Conservation (phyloP, 1,140 invertebrate species). For the Kradibia gibbosae region DNA sequence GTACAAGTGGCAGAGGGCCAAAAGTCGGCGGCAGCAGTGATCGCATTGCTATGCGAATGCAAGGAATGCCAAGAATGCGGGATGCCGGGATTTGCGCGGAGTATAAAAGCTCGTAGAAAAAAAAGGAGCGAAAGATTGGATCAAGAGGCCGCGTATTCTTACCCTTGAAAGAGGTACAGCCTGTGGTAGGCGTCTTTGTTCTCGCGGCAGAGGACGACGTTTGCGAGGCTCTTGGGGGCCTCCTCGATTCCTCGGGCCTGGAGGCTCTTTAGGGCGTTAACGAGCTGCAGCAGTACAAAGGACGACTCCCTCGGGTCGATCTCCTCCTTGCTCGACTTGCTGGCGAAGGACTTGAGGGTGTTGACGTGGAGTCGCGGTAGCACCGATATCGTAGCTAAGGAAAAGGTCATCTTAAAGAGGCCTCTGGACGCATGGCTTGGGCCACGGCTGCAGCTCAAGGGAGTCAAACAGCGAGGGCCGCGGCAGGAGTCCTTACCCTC, state of each 20-base stretch:
- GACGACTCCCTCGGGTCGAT: slow-evolving; percentile 71
- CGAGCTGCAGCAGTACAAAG: slow-evolving; percentile 85
- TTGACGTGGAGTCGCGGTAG: slow-evolving; percentile 80
- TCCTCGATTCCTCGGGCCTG: slow-evolving; percentile 88
- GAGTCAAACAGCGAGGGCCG: background rate
- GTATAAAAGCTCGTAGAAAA: no score
- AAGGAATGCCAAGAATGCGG: no score
- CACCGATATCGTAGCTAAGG: slow-evolving; percentile 82
- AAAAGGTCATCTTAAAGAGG: background rate
- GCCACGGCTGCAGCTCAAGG: background rate
- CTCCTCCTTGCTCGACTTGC: slow-evolving; percentile 67
- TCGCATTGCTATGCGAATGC: no score
- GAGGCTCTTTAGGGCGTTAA: slow-evolving; percentile 86
- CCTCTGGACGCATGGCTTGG: background rate
- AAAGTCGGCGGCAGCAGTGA: no score
- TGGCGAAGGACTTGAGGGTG: slow-evolving; percentile 79
- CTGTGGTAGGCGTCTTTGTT: slow-evolving; percentile 77
- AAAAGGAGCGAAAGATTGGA: no score
- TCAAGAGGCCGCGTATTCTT: no score
- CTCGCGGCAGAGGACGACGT: slow-evolving; percentile 77
- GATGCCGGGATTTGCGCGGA: no score
- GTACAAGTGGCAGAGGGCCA: no score
- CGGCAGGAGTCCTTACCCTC: slow-evolving; percentile 73
- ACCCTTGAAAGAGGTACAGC: slow-evolving; percentile 84
- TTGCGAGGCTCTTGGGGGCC: slow-evolving; percentile 78